Evolutionary conservation across 2,113 vertebrate genomes (phyloP), one percentile per base, ranked within the genome.

Genomic region (Paramisgurnus dabryanus): DNA sequence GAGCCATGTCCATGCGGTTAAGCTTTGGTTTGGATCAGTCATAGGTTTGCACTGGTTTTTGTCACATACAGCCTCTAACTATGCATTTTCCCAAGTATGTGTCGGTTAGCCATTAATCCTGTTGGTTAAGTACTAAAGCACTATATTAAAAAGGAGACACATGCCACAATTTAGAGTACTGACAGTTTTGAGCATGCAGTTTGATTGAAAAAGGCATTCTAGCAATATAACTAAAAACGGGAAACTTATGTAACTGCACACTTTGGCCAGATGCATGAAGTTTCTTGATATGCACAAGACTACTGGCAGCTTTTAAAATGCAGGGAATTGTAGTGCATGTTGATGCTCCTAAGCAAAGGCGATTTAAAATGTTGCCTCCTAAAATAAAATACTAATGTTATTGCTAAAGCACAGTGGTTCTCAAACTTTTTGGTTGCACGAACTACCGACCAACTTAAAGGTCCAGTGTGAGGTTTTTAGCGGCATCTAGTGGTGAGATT

Each of bases 31-130:
- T 85, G 64, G 65, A 60, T 74, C 80, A 43, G 70, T 87, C 86
- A 87, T 83, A 27, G 22, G 63, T 83, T 79, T 64, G 85, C 79
- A 87, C 89, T 91, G 91, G 80, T 89, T 85, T 89, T 76, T 81
- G 71, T 92, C 89, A 89, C 57, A 58, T 22, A 77, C 87, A 61
- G 64, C 60, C 40, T 68, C 22, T 76, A 40, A 81, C 72, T 63
- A 66, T 22, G 69, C 63, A 40, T 68, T 69, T 61, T 9, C 12
- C 80, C 15, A 64, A 43, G 43, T 76, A 45, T n/a, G 34, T 67
- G 67, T 18, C 3, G 63, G 75, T 66, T 77, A 17, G 41, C 65
- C 22, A 65, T 34, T 74, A 80, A 69, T 45, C 57, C 67, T 15
- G 57, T 53, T 66, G 11, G 17, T 8, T 9, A 53, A 49, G 45